Conservation (phyloP, 1,140 invertebrate species). For the Listronotus oregonensis region DNA sequence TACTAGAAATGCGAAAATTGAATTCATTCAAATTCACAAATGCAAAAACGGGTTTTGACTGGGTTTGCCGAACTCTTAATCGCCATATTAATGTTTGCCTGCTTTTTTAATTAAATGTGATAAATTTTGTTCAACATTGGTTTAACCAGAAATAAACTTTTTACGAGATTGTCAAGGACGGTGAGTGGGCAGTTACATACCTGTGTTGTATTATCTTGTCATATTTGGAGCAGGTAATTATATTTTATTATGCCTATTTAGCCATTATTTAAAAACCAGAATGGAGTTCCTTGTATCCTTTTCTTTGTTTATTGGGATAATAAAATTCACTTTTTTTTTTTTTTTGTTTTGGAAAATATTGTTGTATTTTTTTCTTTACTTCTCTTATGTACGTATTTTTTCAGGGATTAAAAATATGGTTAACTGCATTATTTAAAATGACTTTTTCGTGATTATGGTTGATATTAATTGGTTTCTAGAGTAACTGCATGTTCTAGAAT, state of each 20-base stretch:
- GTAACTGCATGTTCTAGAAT: no score
- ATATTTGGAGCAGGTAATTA: conserved; percentile 17
- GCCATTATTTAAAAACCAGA: not conserved
- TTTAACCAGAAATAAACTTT: conserved; percentile 10
- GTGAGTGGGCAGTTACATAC: conserved; percentile 4
- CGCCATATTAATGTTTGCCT: conserved; percentile 6
- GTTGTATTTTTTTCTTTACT: no score
- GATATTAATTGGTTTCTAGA: no score
- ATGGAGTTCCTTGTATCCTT: no score
- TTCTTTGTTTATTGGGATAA: not conserved
- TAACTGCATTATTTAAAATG: no score
- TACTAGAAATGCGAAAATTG: conserved; percentile 19
- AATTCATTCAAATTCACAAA: conserved; percentile 22
- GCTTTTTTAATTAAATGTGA: conserved; percentile 5
- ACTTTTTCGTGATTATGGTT: no score
- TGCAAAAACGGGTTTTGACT: not conserved
- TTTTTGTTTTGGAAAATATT: no score
- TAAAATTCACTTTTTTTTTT: not conserved
- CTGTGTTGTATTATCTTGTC: conserved; percentile 17
- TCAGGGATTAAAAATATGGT: no score
- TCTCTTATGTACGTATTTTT: no score
- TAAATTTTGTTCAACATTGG: not conserved
- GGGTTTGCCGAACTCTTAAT: conserved; percentile 8
- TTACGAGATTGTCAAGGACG: conserved; percentile 8
- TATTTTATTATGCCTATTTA: not conserved